phyloP scores from a whole-genome alignment of 2,888 invertebrate species.

The Cheilosia impressa region DNA sequence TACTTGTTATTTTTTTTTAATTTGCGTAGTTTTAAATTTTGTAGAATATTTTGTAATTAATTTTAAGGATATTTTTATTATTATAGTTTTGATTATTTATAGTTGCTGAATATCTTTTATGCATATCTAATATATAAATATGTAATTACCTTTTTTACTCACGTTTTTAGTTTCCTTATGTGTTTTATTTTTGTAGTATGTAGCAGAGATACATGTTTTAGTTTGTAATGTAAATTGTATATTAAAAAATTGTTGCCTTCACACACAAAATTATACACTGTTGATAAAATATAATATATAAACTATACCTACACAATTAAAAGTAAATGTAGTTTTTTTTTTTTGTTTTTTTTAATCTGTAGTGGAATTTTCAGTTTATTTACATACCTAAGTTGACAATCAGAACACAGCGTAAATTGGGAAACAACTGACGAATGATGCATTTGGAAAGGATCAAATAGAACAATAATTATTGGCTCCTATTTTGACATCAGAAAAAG shows the following conservation, averaged over 20 bases:
- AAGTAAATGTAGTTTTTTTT: slow-evolving; percentile 31
- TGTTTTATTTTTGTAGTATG: not conserved
- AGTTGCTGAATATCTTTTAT: slow-evolving; percentile 72
- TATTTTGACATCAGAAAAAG: too few species aligned
- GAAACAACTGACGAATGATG: not conserved
- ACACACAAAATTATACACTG: slow-evolving; percentile 40
- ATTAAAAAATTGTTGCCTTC: slow-evolving; percentile 29
- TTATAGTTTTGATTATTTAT: slow-evolving; percentile 58
- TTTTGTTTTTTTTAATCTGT: not conserved
- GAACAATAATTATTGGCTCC: too few species aligned
- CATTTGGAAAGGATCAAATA: not conserved
- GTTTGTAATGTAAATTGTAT: slow-evolving; percentile 41
- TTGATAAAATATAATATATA: slow-evolving; percentile 35
- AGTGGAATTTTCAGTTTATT: not conserved
- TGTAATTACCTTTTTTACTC: slow-evolving; percentile 38
- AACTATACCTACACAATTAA: slow-evolving; percentile 20
- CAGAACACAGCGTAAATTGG: not conserved
- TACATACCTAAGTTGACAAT: not conserved
- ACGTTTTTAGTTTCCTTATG: slow-evolving; percentile 15
- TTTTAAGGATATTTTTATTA: slow-evolving; percentile 48
- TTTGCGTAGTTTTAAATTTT: slow-evolving; percentile 51
- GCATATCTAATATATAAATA: slow-evolving; percentile 67
- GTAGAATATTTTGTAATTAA: slow-evolving; percentile 47
- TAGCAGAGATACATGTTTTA: slow-evolving; percentile 10
- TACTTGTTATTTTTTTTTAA: slow-evolving; percentile 43